Base-by-base conservation (phyloP, 2,888 invertebrate species). In the Polydrusus tereticollis region DNA sequence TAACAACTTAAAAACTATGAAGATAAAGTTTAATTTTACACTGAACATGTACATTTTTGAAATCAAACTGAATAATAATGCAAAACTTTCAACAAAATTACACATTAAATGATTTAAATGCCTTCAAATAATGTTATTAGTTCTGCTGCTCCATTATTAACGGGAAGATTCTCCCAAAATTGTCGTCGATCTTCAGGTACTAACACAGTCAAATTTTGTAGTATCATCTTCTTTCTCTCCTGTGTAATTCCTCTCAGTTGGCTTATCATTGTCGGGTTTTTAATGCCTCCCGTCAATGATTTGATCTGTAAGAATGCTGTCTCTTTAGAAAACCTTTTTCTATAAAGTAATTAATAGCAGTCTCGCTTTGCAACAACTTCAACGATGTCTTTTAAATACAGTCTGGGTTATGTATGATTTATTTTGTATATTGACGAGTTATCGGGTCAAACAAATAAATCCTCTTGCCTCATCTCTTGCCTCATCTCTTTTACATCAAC, bases 401-500 rank as follows among this genome's bases (percentile, higher is more conserved):
- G 38, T 29, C 23, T 21, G 5, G 68, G 59, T 52, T 33, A 67
- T 12, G 21, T 38, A 20, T 59, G 36, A 10, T 36, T 59, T 45
- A 55, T 36, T 66, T n/a, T n/a, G n/a, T n/a, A n/a, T n/a, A n/a
- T n/a, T n/a, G n/a, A n/a, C n/a, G n/a, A n/a, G n/a, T n/a, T n/a
- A n/a, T n/a, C n/a, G n/a, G n/a, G n/a, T n/a, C n/a, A n/a, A n/a
- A n/a, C n/a, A n/a, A n/a, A n/a, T n/a, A n/a, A n/a, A n/a, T n/a
- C n/a, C n/a, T n/a, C n/a, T n/a, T n/a, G n/a, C n/a, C n/a, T n/a
- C n/a, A n/a, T n/a, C n/a, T n/a, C n/a, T n/a, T n/a, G n/a, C n/a
- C n/a, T n/a, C n/a, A 75, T 70, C 62, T 67, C 60, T 59, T 57
- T 74, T n/a, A 72, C 70, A 14, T 62, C 58, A 64, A 70, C 70